Evolutionary conservation across 2,113 vertebrate species (phyloP).

Genomic region (Lampris incognitus): DNA sequence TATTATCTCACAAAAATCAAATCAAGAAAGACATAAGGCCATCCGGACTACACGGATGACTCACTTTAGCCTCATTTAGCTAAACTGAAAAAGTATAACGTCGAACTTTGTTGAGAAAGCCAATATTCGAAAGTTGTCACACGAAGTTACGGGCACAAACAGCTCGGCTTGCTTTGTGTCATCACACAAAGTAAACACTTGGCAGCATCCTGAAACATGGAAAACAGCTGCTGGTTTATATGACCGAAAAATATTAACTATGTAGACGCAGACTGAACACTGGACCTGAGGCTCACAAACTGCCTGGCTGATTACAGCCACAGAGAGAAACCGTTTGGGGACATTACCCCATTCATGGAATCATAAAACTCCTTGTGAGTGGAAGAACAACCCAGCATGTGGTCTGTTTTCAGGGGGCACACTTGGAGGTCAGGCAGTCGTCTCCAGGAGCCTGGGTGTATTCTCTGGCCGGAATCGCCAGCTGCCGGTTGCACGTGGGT

Average conservation of each 20-base stretch:
- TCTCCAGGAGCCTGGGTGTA: constrained; percentile 66
- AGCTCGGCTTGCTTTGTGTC: constrained; percentile 32
- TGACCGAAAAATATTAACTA: constrained; percentile 45
- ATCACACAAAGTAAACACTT: constrained; percentile 56
- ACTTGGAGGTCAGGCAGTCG: constrained; percentile 72
- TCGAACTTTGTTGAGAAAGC: constrained; percentile 41
- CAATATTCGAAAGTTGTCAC: constrained; percentile 41
- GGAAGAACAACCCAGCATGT: constrained; percentile 71
- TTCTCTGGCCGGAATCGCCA: constrained; percentile 74
- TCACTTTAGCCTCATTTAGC: constrained; percentile 52
- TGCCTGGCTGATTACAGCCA: constrained; percentile 44
- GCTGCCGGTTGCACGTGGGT: constrained; percentile 82
- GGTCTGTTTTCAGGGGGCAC: constrained; percentile 70
- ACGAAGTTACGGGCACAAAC: constrained; percentile 38
- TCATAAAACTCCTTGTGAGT: constrained; percentile 69
- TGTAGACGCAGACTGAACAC: background rate
- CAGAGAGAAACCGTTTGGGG: constrained; percentile 57
- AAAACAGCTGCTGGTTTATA: constrained; percentile 42
- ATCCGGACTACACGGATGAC: constrained; percentile 53
- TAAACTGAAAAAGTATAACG: constrained; percentile 31
- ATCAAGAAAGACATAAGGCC: constrained; percentile 53
- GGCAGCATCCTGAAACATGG: constrained; percentile 48
- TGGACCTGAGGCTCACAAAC: constrained; percentile 41
- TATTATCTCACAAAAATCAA: constrained; percentile 65
- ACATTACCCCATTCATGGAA: constrained; percentile 63